Conservation (phyloP, 2,113 vertebrate species). For the Serinus canaria region DNA sequence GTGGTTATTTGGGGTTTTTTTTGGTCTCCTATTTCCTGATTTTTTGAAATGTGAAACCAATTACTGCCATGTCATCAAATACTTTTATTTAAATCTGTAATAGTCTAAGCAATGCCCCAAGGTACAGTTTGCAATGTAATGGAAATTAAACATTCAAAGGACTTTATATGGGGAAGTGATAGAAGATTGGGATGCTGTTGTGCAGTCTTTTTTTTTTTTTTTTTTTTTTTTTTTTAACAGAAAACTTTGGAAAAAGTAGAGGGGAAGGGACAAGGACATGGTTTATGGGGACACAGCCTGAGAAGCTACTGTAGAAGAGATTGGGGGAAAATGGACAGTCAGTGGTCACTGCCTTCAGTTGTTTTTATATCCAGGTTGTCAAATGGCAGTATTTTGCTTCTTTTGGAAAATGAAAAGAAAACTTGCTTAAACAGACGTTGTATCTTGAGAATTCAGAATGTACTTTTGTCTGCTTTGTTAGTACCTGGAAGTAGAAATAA, state of each 20-base stretch:
- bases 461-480: neutral
- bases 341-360: neutral
- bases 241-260: neutral
- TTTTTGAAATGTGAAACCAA: neutral
- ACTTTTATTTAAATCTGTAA: neutral
- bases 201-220: no score
- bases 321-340: neutral
- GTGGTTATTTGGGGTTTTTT: accelerated
- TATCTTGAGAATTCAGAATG: neutral
- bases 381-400: neutral
- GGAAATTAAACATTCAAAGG: neutral
- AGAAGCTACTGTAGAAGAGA: neutral
- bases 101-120: neutral
- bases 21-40: neutral
- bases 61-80: neutral
- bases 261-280: neutral
- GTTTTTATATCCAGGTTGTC: neutral
- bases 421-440: neutral
- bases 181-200: neutral
- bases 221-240: neutral
- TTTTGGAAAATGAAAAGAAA: neutral
- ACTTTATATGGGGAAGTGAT: neutral
- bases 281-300: neutral
- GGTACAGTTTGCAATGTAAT: neutral
- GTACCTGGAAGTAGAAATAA: neutral